A percentile compares a stretch with the other conserved stretches of the same genome.
Evolutionary conservation across 2,888 invertebrate species (phyloP).

Genomic region (Phania funesta): DNA sequence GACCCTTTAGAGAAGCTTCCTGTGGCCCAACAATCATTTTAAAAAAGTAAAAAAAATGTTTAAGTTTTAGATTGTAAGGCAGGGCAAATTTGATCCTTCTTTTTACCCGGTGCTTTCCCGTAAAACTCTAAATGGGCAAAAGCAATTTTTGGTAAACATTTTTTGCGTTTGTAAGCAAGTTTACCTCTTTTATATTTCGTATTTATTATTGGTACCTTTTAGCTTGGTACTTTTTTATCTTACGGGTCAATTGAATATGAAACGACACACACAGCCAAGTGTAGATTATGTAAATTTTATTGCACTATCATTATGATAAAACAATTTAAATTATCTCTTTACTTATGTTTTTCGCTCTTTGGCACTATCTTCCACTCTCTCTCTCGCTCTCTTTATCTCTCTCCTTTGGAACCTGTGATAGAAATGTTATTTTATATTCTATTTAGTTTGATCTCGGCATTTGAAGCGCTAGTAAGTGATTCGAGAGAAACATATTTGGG

Average conservation of each 20-base stretch:
- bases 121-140: too few species aligned
- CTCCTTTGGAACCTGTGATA: background rate
- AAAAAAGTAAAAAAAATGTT: too few species aligned
- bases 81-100: too few species aligned
- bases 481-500: too few species aligned
- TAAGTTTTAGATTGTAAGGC: too few species aligned
- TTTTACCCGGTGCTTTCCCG: too few species aligned
- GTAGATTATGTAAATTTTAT: background rate
- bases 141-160: too few species aligned
- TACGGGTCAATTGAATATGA: background rate
- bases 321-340: background rate
- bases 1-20: too few species aligned
- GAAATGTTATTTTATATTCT: background rate
- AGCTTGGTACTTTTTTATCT: background rate
- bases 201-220: too few species aligned
- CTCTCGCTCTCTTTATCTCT: background rate
- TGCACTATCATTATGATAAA: constrained; percentile 36
- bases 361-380: background rate
- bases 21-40: too few species aligned
- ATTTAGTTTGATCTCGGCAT: constrained; percentile 38
- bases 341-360: background rate
- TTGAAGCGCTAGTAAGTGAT: constrained; percentile 17
- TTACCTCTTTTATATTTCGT: too few species aligned
- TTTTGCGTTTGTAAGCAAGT: too few species aligned
- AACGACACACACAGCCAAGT: background rate